Evolutionary conservation across 1,140 invertebrate genomes (phyloP), one percentile per base, ranked within the genome.

Genomic region (Drosophila eugracilis): DNA sequence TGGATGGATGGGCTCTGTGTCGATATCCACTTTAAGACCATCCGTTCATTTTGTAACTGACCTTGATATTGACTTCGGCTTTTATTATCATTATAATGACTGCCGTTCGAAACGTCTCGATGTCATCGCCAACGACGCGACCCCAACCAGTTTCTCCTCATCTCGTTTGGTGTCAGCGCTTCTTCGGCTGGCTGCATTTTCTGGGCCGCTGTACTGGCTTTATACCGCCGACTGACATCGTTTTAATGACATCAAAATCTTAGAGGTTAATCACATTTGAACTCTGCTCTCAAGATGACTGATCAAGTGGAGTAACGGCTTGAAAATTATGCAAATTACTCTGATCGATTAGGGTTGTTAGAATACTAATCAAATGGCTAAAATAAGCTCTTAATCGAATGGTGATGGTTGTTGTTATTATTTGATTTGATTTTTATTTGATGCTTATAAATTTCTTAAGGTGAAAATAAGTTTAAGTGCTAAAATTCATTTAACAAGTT

Each of bases 261-360:
- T 48, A 88, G 79, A 88, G 83, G 81, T 86, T 86, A 86, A 88
- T 86, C 83, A 86, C 81, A 81, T 88, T 86, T 86, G 81, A 86
- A 86, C 81, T 86, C 52, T 45, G 28, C 37, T 32, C 32, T 54
- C 24, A n/a, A 73, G 39, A n/a, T 22, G 47, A 4, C 60, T 41
- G 49, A 50, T 55, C 49, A 60, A 62, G 58, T 73, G 24, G 70
- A 73, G 70, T 69, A 62, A 26, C 37, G 57, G 10, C 21, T 49
- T 32, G 1, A 17, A 34, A 24, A n/a, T 28, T 53, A 67, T 69
- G 65, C 21, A 70, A 70, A 57, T 69, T 26, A 37, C n/a, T 41
- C 14, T 12, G 39, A 50, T 39, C 41, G 28, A 59, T 45, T 67
- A 50, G 48, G 58, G 58, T 10, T 34, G 37, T 12, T 26, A 54